A percentile compares a stretch with the other conserved stretches of the same genome.
These are phyloP conservation scores for Brachionus angularis DNA, from an alignment of 1,140 invertebrate genomes.

Conservation along the genomic window DNA sequence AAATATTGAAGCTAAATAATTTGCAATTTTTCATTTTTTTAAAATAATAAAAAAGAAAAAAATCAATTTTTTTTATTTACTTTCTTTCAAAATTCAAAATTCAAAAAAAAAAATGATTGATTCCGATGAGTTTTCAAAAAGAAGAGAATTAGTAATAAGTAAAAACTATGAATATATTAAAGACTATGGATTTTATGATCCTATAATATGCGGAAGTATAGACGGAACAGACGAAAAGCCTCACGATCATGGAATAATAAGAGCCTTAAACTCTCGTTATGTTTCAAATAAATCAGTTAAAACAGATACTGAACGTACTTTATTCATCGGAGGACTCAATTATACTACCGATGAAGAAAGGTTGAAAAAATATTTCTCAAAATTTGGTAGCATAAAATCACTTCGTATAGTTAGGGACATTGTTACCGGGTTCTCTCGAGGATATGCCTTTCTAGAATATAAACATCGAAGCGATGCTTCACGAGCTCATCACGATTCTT, in stretches of 20 bases:
- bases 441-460: constrained; percentile 82
- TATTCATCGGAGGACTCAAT: constrained; percentile 75
- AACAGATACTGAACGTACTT: constrained; percentile 68
- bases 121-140: not conserved
- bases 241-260: constrained; percentile 72
- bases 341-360: constrained; percentile 65
- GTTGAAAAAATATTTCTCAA: constrained; percentile 53
- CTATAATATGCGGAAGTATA: constrained; percentile 70
- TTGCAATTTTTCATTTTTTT: no score
- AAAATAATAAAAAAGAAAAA: no score
- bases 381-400: constrained; percentile 63
- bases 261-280: constrained; percentile 63
- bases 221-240: constrained; percentile 76
- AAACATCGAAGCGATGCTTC: constrained; percentile 46
- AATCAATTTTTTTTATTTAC: no score
- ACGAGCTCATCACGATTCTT: constrained; percentile 8
- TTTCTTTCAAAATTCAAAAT: no score
- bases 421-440: constrained; percentile 73
- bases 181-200: constrained; percentile 49
- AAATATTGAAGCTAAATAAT: no score
- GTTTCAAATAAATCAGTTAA: constrained; percentile 47
- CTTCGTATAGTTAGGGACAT: constrained; percentile 71
- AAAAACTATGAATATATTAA: constrained; percentile 16
- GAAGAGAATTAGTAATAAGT: not conserved
- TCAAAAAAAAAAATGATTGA: not conserved